Evolutionary conservation across 2,113 vertebrate species (phyloP), one percentile per base, ranked within the genome.

Genomic region (Micronycteris hirsuta): DNA sequence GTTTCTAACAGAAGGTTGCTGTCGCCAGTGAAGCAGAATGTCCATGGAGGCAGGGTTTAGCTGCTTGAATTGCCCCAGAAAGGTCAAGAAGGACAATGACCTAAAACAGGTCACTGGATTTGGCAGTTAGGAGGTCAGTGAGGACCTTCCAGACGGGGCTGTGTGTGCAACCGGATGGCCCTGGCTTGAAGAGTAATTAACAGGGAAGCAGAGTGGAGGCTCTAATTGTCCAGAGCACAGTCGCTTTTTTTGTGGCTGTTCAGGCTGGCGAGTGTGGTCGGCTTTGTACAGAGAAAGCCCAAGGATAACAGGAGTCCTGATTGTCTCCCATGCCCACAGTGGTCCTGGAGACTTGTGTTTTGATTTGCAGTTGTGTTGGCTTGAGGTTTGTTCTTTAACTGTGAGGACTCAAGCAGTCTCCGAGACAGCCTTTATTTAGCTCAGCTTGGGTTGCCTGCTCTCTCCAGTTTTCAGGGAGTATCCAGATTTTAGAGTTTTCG

Each of bases 271-370:
- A 96, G n/a, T 10, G 28, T 38, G n/a, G 77, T 74, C 92, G 89
- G 28, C 90, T 93, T 63, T 82, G 19, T 61, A 68, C n/a, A 89
- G 71, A 49, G 91, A 81, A 85, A 78, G 3, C 38, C 41, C 36
- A 41, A 24, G 70, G 9, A 47, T 41, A 65, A 28, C n/a, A 91
- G 26, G 71, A 49, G 9, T 19, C 71, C 36, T 11, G 15, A 0
- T 38, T 19, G 52, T 31, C 11, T 61, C 16, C 52, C 15, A 19
- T 31, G 31, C 41, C 71, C 0, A 0, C 0, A 3, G n/a, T 22
- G 24, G 8, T 8, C 41, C 61, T 22, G 43, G 84, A 31, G 43
- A 93, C 33, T 4, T 31, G 11, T 16, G 2, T 47, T 84, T 31
- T 45, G 76, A 24, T 13, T 7, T 54, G 36, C 6, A 13, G 26